Evolutionary conservation across 2,113 vertebrate genomes (phyloP).

Genomic region (Protobothrops flavoviridis): DNA sequence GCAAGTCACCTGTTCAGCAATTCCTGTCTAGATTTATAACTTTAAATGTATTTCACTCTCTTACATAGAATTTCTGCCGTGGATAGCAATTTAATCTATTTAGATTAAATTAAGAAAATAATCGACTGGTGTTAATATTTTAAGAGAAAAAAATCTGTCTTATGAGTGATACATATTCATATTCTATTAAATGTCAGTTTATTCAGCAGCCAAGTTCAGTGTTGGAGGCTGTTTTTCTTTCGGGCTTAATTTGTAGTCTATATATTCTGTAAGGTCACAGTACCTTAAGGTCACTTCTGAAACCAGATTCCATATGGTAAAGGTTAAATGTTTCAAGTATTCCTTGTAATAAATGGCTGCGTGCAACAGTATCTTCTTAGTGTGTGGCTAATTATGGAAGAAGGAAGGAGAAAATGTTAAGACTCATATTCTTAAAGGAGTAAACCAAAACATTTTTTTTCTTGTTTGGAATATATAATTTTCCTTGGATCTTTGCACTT

Average conservation of each 20-base stretch:
- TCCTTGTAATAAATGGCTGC: conserved; percentile 29
- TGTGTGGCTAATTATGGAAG: conserved; percentile 72
- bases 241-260: conserved; percentile 29
- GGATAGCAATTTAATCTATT: not conserved
- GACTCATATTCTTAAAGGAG: conserved; percentile 60
- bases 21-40: not conserved
- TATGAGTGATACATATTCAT: conserved; percentile 26
- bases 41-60: not conserved
- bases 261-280: not conserved
- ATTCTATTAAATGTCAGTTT: not conserved
- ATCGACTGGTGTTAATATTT: not conserved
- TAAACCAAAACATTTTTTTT: conserved; percentile 15
- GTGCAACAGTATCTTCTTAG: conserved; percentile 44
- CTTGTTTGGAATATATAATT: not conserved
- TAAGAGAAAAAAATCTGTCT: not conserved
- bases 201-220: conserved; percentile 25
- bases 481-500: not conserved
- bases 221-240: conserved; percentile 21
- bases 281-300: conserved; percentile 76
- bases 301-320: conserved; percentile 75
- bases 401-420: conserved; percentile 42
- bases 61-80: not conserved
- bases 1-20: not conserved
- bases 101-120: not conserved
- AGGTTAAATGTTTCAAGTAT: conserved; percentile 73